Percentiles rank a stretch among this genome's conserved stretches.
Conservation (phyloP, 2,113 vertebrate genomes). For the Todiramphus saurophagus region DNA sequence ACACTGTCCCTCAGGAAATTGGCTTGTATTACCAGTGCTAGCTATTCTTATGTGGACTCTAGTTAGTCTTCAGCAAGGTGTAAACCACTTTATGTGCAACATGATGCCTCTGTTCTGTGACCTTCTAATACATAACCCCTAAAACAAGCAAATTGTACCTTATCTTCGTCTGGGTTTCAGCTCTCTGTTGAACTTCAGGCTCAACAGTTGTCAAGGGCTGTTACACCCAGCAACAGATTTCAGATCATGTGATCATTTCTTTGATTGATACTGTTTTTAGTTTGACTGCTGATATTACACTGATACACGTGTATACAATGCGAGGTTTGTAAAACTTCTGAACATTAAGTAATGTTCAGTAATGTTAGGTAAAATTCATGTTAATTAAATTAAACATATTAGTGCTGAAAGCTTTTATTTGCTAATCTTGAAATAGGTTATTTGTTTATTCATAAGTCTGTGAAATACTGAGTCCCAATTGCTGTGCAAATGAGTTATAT, state of each 20-base stretch:
- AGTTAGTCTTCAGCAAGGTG: not conserved
- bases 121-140: not conserved
- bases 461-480: not conserved
- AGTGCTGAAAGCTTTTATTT: slow-evolving; percentile 8
- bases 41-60: not conserved
- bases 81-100: not conserved
- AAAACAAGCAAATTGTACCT: not conserved
- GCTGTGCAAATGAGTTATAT: not conserved
- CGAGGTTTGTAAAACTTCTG: not conserved
- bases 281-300: not conserved
- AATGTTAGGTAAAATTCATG: not conserved
- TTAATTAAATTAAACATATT: not conserved
- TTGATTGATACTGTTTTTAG: not conserved
- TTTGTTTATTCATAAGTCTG: not conserved
- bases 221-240: not conserved
- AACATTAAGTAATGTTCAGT: not conserved
- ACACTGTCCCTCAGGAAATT: not conserved
- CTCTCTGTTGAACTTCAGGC: not conserved
- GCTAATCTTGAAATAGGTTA: not conserved
- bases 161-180: not conserved
- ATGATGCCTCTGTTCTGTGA: not conserved
- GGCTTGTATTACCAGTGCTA: not conserved
- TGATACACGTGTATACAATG: not conserved
- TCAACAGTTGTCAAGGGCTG: not conserved
- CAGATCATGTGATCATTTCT: not conserved